Conservation (phyloP, 2,797 vertebrate genomes). For the Glyptemys insculpta region DNA sequence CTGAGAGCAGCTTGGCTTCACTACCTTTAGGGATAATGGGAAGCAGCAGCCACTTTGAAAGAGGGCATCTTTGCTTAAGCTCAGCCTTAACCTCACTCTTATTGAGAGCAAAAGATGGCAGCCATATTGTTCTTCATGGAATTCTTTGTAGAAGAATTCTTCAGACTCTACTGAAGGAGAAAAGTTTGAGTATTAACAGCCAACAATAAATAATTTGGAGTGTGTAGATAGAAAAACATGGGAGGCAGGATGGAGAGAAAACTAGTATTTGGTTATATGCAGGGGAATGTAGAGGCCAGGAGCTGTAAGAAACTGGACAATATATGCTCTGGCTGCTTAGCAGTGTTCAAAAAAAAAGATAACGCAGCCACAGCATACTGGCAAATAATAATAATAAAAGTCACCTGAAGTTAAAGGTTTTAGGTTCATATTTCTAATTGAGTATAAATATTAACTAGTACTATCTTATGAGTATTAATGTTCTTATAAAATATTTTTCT, state of each 20-base stretch:
- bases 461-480: neutral
- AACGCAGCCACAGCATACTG: neutral
- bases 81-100: neutral
- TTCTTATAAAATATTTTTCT: neutral
- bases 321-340: accelerated
- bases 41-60: neutral
- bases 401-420: neutral
- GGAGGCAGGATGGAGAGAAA: neutral
- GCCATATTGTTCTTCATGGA: neutral
- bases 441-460: neutral
- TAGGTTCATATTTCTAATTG: too few species aligned
- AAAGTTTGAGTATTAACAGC: neutral
- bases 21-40: neutral
- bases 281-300: neutral
- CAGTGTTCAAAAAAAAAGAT: neutral
- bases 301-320: neutral
- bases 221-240: neutral
- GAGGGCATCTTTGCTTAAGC: neutral
- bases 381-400: neutral
- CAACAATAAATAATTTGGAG: neutral
- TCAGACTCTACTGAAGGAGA: slow-evolving; percentile 19
- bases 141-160: neutral
- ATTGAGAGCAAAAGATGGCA: neutral
- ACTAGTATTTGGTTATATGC: neutral
- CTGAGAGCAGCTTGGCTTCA: neutral